Evolutionary conservation across 1,140 invertebrate species (phyloP), one percentile per base, ranked within the genome.

Genomic region (Brachionus calyciflorus): DNA sequence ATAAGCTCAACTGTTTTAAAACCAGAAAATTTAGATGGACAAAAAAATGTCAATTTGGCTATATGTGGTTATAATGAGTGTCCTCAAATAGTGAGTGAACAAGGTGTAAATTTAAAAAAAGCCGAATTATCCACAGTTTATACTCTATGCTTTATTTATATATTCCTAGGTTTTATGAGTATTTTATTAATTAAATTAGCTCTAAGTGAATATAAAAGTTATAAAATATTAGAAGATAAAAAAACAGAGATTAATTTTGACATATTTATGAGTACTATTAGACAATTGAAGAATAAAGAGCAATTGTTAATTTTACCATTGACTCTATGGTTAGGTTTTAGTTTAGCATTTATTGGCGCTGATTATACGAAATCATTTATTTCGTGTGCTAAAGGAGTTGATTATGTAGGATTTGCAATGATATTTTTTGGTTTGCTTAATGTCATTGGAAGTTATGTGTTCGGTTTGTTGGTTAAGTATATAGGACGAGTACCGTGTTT

Each of bases 271-370:
- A 65, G 60, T 44, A 65, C 60, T 44, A 37, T 65, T 5, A 65
- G 96, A 81, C 86, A 94, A 78, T 65, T 65, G 19, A 78, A 78
- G 24, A 79, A 81, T 19, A 93, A 93, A 82, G 82, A 84, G 30
- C 93, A 96, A 81, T 89, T 95, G 79, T 87, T 98, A 3, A 88
- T 98, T 6, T 94, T 97, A 79, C 93, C 94, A 0, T 90, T 98
- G 76, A 98, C 94, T 0, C 86, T 98, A 33, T 98, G 93, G 89
- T 96, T 95, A 80, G 95, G 94, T 53, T 91, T 98, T 88, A 94
- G 97, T 83, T 94, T 98, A 83, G 93, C 93, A 0, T 97, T 96
- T 85, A 92, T 96, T 77, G 91, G 91, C 12, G 93, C 93, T 46
- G 93, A 97, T 80, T 98, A 92, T 82, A 96, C 94, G 6, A 92